These are phyloP conservation scores for Gorsachius goisagi DNA, from an alignment of 2,113 vertebrate genomes.

Conservation along the genomic window DNA sequence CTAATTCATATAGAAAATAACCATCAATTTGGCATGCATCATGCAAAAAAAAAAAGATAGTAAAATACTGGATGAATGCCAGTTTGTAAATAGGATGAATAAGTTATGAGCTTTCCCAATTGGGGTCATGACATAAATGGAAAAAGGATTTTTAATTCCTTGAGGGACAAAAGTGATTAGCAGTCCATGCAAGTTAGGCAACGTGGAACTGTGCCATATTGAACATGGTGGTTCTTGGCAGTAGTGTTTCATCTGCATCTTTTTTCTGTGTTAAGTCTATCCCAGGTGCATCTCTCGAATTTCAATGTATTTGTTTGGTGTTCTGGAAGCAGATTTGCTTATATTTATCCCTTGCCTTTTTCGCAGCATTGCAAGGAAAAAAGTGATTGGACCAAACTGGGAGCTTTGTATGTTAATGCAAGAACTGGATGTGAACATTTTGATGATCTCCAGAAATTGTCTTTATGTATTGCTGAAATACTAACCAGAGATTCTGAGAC, in stretches of 20 bases:
- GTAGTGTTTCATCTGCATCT: not conserved
- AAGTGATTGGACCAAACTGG: conserved; percentile 84
- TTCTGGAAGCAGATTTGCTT: not conserved
- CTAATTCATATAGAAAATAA: not conserved
- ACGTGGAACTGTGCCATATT: not conserved
- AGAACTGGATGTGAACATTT: conserved; percentile 72
- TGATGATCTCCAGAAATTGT: conserved; percentile 81
- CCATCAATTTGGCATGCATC: not conserved
- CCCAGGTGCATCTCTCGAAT: not conserved
- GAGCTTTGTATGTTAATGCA: conserved; percentile 76
- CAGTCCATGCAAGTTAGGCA: not conserved
- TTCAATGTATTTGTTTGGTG: not conserved
- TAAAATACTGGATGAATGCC: not conserved
- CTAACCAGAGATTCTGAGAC: conserved; percentile 77
- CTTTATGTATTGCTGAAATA: conserved; percentile 74
- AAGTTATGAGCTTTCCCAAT: not conserved
- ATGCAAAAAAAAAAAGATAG: not conserved
- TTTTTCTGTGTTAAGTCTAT: not conserved
- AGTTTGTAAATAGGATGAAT: not conserved
- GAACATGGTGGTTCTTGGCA: not conserved
- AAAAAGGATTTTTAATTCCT: not conserved
- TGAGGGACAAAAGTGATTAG: not conserved
- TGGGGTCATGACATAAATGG: not conserved
- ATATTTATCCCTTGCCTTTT: not conserved
- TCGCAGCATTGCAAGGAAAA: conserved; percentile 84